Evolutionary conservation across 2,113 vertebrate species (phyloP).

Genomic region (Misgurnus anguillicaudatus): DNA sequence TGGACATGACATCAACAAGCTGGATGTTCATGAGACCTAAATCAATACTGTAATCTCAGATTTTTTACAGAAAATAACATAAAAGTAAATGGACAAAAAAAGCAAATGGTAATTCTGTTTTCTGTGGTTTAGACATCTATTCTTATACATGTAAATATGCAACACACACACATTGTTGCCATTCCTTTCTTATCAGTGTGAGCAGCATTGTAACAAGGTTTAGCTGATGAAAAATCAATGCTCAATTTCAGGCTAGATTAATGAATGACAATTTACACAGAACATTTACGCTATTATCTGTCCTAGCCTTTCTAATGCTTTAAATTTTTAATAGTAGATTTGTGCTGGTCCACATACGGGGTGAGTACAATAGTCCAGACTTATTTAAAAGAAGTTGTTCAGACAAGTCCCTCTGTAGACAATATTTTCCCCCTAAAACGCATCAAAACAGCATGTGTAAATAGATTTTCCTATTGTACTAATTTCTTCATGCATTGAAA

Average conservation of each 20-base stretch:
- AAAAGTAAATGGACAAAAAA: neutral
- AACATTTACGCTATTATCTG: constrained; percentile 11
- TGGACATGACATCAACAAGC: neutral
- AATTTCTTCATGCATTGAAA: too few relatives aligned
- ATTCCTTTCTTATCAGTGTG: constrained; percentile 33
- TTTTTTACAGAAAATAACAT: neutral
- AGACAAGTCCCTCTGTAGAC: neutral
- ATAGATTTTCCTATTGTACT: too few relatives aligned
- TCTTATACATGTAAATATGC: neutral
- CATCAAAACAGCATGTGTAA: too few relatives aligned
- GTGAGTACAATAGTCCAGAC: neutral
- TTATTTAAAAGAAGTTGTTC: neutral
- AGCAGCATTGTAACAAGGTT: constrained; percentile 38
- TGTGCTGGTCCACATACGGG: neutral
- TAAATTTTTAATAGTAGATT: neutral
- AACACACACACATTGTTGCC: neutral
- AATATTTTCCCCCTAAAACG: too few relatives aligned
- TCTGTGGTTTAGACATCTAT: constrained; percentile 36
- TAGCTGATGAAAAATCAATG: constrained; percentile 52
- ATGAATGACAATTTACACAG: constrained; percentile 41
- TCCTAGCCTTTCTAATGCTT: constrained; percentile 37
- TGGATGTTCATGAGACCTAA: neutral
- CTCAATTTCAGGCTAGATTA: constrained; percentile 44
- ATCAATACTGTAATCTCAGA: neutral
- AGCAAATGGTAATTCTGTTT: neutral